phyloP scores from a whole-genome alignment of 1,140 invertebrate species.

The Odontomachus brunneus region DNA sequence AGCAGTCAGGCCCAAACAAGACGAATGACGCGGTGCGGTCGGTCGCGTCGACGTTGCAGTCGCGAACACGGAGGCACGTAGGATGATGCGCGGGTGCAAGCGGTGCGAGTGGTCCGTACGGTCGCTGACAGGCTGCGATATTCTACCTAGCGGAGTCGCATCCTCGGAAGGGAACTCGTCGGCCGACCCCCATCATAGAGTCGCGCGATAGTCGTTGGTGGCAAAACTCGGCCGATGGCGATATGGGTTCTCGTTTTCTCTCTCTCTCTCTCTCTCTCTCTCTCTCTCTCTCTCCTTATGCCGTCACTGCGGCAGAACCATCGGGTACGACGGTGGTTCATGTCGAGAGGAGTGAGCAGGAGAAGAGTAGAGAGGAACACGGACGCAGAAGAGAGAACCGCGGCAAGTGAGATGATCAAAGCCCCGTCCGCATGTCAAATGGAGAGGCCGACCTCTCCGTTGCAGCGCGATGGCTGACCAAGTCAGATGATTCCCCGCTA shows the following conservation, averaged over 20 bases:
- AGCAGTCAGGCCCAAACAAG: slow-evolving; percentile 74
- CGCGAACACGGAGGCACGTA: slow-evolving; percentile 59
- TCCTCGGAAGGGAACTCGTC: slow-evolving; percentile 74
- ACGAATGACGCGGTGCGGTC: slow-evolving; percentile 77
- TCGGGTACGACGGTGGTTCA: slow-evolving; percentile 23
- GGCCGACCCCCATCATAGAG: slow-evolving; percentile 74
- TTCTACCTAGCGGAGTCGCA: slow-evolving; percentile 73
- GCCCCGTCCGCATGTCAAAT: slow-evolving; percentile 75
- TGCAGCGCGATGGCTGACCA: slow-evolving; percentile 69
- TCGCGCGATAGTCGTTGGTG: slow-evolving; percentile 49
- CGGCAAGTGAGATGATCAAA: slow-evolving; percentile 76
- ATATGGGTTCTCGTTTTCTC: neutral
- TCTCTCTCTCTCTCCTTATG: neutral
- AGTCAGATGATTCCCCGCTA: slow-evolving; percentile 70
- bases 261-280: neutral
- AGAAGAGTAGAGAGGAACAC: slow-evolving; percentile 51
- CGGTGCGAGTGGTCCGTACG: slow-evolving; percentile 18
- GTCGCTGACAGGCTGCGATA: slow-evolving; percentile 77
- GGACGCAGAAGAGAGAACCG: slow-evolving; percentile 61
- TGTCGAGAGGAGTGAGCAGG: slow-evolving; percentile 33
- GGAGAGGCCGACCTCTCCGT: slow-evolving; percentile 69
- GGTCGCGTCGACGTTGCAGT: slow-evolving; percentile 67
- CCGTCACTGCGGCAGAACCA: slow-evolving; percentile 35
- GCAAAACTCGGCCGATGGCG: slow-evolving; percentile 28
- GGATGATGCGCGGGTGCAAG: slow-evolving; percentile 18